phyloP scores from a whole-genome alignment of 1,140 invertebrate species.

The Ips typographus region DNA sequence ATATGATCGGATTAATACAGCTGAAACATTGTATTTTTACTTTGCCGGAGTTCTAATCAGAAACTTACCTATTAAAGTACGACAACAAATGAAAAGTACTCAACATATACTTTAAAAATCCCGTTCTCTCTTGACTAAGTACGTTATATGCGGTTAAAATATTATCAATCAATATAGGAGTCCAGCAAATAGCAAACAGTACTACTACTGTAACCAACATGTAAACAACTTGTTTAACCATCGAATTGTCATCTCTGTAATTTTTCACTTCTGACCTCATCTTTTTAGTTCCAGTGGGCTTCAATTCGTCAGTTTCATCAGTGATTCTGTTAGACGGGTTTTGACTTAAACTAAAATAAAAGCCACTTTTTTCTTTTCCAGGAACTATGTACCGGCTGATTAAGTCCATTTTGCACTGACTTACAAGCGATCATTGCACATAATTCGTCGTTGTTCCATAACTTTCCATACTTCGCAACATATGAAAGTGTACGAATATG shows the following conservation, averaged over 20 bases:
- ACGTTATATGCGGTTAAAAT: conserved; percentile 64
- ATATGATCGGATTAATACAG: conserved; percentile 77
- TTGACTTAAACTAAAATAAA: conserved; percentile 16
- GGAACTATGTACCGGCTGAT: background rate
- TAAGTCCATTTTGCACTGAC: background rate
- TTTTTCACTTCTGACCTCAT: conserved; percentile 30
- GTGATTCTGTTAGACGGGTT: conserved; percentile 15
- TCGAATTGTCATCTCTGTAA: conserved; percentile 47
- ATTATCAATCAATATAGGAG: conserved; percentile 66
- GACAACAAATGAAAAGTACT: conserved; percentile 66
- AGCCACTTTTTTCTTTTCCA: background rate
- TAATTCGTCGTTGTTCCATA: conserved; percentile 58
- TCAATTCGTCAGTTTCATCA: background rate
- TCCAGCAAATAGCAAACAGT: conserved; percentile 69
- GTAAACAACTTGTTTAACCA: conserved; percentile 63
- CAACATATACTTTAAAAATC: conserved; percentile 62
- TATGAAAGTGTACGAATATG: conserved; percentile 65
- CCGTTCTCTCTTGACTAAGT: conserved; percentile 57
- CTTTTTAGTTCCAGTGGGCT: conserved; percentile 24
- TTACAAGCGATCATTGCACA: conserved; percentile 57
- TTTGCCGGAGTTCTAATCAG: background rate
- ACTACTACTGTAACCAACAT: conserved; percentile 72
- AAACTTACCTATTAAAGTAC: conserved; percentile 66
- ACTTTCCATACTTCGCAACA: conserved; percentile 67
- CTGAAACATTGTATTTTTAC: conserved; percentile 52